Evolutionary conservation across 2,113 vertebrate genomes (phyloP), one percentile per base, ranked within the genome.

Genomic region (Tupaia tana): DNA sequence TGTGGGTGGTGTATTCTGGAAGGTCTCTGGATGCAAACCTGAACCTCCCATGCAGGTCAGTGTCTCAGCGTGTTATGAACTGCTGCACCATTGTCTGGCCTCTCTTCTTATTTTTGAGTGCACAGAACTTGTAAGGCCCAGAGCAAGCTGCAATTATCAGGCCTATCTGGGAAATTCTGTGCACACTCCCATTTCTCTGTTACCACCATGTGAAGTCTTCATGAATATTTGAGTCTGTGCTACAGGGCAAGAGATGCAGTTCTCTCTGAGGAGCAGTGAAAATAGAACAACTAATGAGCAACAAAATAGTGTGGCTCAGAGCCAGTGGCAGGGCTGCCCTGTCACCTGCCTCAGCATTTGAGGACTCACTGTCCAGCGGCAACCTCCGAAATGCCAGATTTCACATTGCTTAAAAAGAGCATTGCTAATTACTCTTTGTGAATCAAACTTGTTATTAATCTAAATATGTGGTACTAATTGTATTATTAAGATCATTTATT

Each of bases 271-370:
- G 59, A 66, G n/a, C 34, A 6, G 7, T 9, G n/a, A 24, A 56
- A 61, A 86, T 6, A 25, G n/a, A 5, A 9, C 67, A 24, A 27
- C 1, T 3, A 31, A 71, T 1, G 27, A 58, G 58, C n/a, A 27
- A 25, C 7, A 15, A 12, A 11, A 59, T 80, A 16, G 12, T 6
- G 1, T 3, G 6, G 27, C 22, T 84, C 0, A 0, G 54, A 2
- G 0, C 6, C 29, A 16, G 1, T 4, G 8, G 2, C 5, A 24
- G 13, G 71, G 14, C 22, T 29, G 58, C 15, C 0, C 7, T 2
- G 1, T 7, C 14, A 8, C 2, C 19, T 71, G 15, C 22, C 27
- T 58, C 24, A 75, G 71, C 54, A 18, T 63, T 9, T 15, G 29
- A n/a, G 59, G 20, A 75, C 13, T 61, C 77, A 52, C 18, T 61